Base-by-base conservation (phyloP, 2,113 vertebrate species). In the Halcyon senegalensis region DNA sequence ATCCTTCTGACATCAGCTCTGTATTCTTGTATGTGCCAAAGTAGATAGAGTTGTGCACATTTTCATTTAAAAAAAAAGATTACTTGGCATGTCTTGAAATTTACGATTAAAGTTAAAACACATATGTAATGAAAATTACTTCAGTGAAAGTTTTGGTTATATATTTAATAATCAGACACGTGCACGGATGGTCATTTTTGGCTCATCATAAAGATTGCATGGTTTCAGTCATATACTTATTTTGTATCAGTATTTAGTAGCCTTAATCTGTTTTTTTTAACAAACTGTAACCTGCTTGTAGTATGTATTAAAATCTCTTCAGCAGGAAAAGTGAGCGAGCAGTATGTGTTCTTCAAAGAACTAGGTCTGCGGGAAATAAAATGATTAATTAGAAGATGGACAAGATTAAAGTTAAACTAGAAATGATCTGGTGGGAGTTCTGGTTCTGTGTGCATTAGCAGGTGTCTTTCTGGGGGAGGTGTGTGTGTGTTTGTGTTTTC, bases 111-210 rank as follows among this genome's bases (percentile, higher is more conserved):
- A 72, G 13, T 19, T 51, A 16, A 59, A 87, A 41, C 48, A 16
- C 1, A 0, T 50, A 11, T 66, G 5, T 74, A 24, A 46, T 67
- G 44, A 75, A 37, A 93, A 84, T 13, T 12, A 62, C 8, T 70
- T 68, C 9, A 33, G 2, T 62, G 5, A 21, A 63, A 33, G 20
- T 67, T 72, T 23, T 79, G 28, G 5, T 56, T 72, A 1, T 35
- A 3, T 48, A 44, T 14, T 28, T 59, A 78, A 63, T 50, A 27
- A 30, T 50, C 11, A 63, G 37, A 59, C 23, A 53, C 2, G 16
- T 27, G 13, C 5, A 6, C 0, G 0, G 24, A 51, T 1, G 5
- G 33, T 74, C 16, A 3, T 1, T 89, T 89, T 80, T 76, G n/a
- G 12, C 27, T 70, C 6, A 16, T 62, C 41, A 4, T 44, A n/a